A percentile compares a stretch with the other conserved stretches of the same genome.
Conservation (phyloP, 1,140 invertebrate genomes). For the Oryctes rhinoceros region DNA sequence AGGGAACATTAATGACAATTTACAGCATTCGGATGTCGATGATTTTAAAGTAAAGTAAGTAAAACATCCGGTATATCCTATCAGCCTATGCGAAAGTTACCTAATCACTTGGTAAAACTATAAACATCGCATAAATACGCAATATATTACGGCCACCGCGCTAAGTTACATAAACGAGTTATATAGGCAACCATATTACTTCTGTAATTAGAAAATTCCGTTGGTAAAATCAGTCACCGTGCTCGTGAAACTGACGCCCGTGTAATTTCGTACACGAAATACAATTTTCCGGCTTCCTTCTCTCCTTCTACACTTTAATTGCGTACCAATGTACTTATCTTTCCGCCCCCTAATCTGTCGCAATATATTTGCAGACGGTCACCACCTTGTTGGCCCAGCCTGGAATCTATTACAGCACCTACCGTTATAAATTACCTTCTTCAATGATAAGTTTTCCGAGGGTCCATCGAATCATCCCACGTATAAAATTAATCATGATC, state of each 20-base stretch:
- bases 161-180: too few species aligned
- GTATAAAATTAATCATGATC: slow-evolving; percentile 24
- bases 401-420: slow-evolving; percentile 18
- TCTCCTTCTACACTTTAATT: slow-evolving; percentile 17
- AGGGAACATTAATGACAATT: too few species aligned
- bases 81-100: too few species aligned
- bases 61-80: too few species aligned
- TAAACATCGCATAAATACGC: too few species aligned
- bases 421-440: slow-evolving; percentile 31
- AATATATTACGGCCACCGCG: too few species aligned
- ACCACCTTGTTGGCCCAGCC: slow-evolving; percentile 28
- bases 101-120: too few species aligned
- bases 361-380: slow-evolving; percentile 36
- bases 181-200: background rate
- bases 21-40: too few species aligned
- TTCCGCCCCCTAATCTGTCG: slow-evolving; percentile 13
- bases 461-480: background rate
- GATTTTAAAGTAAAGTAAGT: too few species aligned
- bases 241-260: background rate
- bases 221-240: background rate
- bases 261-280: slow-evolving; percentile 3
- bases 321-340: slow-evolving; percentile 28
- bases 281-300: slow-evolving; percentile 10
- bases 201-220: background rate
- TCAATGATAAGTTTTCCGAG: slow-evolving; percentile 28